Conservation (phyloP, 2,888 invertebrate genomes). For the Drosophila setosimentum region DNA sequence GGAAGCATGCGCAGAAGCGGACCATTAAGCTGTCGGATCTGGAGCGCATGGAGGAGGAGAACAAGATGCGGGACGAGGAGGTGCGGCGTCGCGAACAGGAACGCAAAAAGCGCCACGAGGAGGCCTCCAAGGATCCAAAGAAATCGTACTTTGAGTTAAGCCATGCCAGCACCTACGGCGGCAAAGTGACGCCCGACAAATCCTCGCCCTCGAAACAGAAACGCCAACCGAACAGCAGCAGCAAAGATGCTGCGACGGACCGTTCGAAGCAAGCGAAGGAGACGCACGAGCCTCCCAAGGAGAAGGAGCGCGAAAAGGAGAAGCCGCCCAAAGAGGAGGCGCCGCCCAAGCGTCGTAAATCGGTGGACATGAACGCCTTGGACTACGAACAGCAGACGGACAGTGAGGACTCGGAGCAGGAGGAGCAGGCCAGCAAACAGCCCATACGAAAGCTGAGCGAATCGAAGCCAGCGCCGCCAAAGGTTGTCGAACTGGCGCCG, state of each 20-base stretch:
- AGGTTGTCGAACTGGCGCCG: conserved; percentile 14
- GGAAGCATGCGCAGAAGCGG: conserved; percentile 94
- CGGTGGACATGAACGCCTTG: conserved; percentile 90
- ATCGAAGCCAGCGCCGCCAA: conserved; percentile 8
- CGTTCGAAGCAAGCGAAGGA: conserved; percentile 47
- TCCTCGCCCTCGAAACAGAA: conserved; percentile 59
- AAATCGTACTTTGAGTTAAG: conserved; percentile 85
- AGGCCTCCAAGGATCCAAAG: conserved; percentile 85
- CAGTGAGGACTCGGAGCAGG: conserved; percentile 86
- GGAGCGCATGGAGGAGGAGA: conserved; percentile 90
- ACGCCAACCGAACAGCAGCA: conserved; percentile 72
- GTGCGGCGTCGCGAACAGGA: conserved; percentile 86
- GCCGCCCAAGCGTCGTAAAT: conserved; percentile 78
- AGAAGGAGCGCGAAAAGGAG: conserved; percentile 57
- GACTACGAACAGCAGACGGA: conserved; percentile 89
- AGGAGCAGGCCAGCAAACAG: conserved; percentile 78
- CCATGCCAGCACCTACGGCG: conserved; percentile 85
- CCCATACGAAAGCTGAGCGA: conserved; percentile 37
- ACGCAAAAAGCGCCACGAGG: conserved; percentile 86
- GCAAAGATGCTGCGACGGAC: conserved; percentile 56
- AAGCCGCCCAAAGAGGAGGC: conserved; percentile 57
- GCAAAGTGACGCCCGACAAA: conserved; percentile 82
- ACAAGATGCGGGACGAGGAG: conserved; percentile 87
- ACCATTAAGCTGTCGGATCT: conserved; percentile 93
- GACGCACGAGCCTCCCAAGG: conserved; percentile 17